Base-by-base conservation (phyloP, 2,113 vertebrate genomes). In the Penelope pileata region DNA sequence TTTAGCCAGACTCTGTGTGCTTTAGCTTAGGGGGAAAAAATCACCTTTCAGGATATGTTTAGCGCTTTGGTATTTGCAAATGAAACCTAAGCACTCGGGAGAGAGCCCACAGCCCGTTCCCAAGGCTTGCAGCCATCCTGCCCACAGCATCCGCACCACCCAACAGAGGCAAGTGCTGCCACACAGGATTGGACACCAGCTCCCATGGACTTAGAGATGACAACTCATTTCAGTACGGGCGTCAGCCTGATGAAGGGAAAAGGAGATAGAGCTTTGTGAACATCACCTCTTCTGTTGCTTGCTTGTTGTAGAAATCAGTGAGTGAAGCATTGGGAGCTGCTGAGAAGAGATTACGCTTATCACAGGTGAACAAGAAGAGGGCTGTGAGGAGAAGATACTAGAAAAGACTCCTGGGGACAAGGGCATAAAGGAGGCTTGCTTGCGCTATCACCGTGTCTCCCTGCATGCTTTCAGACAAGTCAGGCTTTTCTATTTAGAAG, bases 341-440 rank as follows among this genome's bases (percentile, higher is more conserved):
- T 63, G 73, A 86, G 70, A 58, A 88, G 86, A 95, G 94, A 97
- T 97, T 97, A 93, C 48, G 87, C 54, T 97, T 96, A 97, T 93
- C 94, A 62, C 53, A 92, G 93, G 92, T 96, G 83, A 95, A 88
- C 81, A 94, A 92, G 85, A 74, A 91, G 72, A 90, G 80, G 75
- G 50, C 92, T 97, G 92, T 5, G 4, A 95, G 62, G 63, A 91
- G 58, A 82, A 96, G 91, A 96, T 95, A 97, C 85, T 68, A 78
- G 76, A 74, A 93, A 91, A 87, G 59, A 72, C 75, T 96, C 45
- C 12, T 78, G 45, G 54, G 86, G 90, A 95, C 83, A 82, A 91
- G 80, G 93, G 76, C 84, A 89, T 83, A 73, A 81, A 90, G 87
- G 47, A 92, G 47, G 47, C 48, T 92, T 89, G 59, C 58, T 90